Evolutionary conservation across 1,140 invertebrate species (phyloP).

Genomic region (Drosophila seguyi): DNA sequence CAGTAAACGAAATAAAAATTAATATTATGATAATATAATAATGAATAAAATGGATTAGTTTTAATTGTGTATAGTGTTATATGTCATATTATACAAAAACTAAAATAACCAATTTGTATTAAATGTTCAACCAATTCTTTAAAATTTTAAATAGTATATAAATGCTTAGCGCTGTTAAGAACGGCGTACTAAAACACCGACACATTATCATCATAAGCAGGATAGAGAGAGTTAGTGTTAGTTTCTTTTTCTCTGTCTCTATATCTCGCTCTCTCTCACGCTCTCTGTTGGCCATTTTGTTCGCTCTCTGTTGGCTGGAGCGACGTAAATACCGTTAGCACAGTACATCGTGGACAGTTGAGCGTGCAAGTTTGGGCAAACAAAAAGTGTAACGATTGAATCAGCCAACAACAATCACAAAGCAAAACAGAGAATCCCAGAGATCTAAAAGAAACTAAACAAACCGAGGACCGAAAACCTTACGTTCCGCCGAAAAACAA

Average conservation of each 20-base stretch:
- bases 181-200: conserved; percentile 11
- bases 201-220: not conserved
- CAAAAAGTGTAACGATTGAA: conserved; percentile 25
- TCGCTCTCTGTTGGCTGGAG: conserved; percentile 32
- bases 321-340: conserved; percentile 76
- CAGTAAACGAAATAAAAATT: not conserved
- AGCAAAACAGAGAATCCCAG: conserved; percentile 38
- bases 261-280: conserved; percentile 3
- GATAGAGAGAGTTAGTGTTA: conserved; percentile 1
- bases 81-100: no score
- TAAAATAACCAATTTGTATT: no score
- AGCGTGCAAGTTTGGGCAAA: conserved; percentile 69
- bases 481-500: not conserved
- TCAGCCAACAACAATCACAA: conserved; percentile 34
- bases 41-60: no score
- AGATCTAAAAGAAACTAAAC: conserved; percentile 20
- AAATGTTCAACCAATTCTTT: not conserved
- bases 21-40: not conserved
- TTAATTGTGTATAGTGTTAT: no score
- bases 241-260: conserved; percentile 7
- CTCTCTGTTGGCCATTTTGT: conserved; percentile 25
- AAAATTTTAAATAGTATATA: not conserved
- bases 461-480: conserved; percentile 13
- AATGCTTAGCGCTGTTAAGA: conserved; percentile 4
- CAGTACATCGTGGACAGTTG: conserved; percentile 77